A percentile compares a stretch with the other conserved stretches of the same genome.
phyloP scores from a whole-genome alignment of 2,113 vertebrate genomes.

The Chaetodon auriga region DNA sequence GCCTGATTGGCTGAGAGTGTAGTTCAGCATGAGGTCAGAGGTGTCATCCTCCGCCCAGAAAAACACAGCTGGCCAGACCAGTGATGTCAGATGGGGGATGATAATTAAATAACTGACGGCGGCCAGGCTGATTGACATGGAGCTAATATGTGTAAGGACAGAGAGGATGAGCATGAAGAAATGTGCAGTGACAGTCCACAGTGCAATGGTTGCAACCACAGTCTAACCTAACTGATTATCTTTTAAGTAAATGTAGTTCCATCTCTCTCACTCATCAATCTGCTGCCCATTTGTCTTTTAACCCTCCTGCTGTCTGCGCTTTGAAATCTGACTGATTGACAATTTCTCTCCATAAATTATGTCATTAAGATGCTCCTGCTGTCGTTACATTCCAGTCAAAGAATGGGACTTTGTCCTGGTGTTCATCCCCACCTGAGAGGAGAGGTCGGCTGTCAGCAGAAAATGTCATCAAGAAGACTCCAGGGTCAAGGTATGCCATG shows the following conservation, averaged over 20 bases:
- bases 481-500: too few relatives aligned
- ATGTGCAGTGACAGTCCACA: background rate
- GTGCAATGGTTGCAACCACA: background rate
- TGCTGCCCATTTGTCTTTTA: too few relatives aligned
- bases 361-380: too few relatives aligned
- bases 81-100: constrained; percentile 77
- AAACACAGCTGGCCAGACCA: constrained; percentile 83
- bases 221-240: background rate
- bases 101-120: constrained; percentile 77
- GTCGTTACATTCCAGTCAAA: too few relatives aligned
- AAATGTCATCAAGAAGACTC: too few relatives aligned
- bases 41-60: constrained; percentile 77
- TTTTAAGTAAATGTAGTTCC: background rate
- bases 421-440: too few relatives aligned
- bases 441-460: too few relatives aligned
- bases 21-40: constrained; percentile 79
- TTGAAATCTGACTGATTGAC: background rate
- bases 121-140: constrained; percentile 56
- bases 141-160: constrained; percentile 43
- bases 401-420: too few relatives aligned
- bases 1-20: constrained; percentile 66
- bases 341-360: too few relatives aligned
- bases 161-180: constrained; percentile 14
- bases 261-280: background rate
- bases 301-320: too few relatives aligned